Conservation (phyloP, 2,113 vertebrate genomes). For the Micromys minutus region DNA sequence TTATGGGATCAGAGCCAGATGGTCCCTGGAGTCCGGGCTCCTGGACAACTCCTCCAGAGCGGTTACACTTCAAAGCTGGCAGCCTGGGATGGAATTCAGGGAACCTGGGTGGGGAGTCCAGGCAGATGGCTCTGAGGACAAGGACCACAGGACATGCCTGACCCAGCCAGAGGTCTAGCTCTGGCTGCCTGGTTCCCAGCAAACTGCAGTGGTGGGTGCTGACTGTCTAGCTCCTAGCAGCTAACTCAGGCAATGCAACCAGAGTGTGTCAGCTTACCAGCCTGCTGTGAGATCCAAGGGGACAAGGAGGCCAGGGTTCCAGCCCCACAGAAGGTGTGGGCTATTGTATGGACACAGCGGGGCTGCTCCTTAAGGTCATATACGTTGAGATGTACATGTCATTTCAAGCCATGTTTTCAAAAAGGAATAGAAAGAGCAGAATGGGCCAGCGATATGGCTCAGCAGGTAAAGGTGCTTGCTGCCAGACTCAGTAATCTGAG, state of each 20-base stretch:
- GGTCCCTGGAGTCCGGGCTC: neutral
- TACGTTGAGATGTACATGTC: neutral
- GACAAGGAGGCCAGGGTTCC: neutral
- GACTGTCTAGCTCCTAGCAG: neutral
- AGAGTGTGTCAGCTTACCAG: neutral
- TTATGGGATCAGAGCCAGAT: neutral
- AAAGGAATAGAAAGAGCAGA: neutral
- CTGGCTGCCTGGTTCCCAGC: accelerated
- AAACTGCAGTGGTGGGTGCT: neutral
- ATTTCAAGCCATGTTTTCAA: neutral
- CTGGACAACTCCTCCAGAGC: neutral
- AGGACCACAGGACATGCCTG: accelerated
- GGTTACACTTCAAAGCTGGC: neutral
- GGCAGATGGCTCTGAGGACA: neutral
- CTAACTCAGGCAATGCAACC: neutral
- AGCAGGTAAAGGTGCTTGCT: neutral
- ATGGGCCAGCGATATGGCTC: neutral
- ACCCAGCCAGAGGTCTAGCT: neutral
- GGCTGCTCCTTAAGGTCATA: accelerated
- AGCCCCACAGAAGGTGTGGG: neutral
- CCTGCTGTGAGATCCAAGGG: neutral
- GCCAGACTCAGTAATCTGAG: neutral
- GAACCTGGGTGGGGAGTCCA: neutral
- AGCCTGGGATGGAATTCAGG: neutral
- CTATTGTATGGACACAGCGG: neutral